Conservation (phyloP, 2,888 invertebrate species). For the Lasioglossum leucozonium region DNA sequence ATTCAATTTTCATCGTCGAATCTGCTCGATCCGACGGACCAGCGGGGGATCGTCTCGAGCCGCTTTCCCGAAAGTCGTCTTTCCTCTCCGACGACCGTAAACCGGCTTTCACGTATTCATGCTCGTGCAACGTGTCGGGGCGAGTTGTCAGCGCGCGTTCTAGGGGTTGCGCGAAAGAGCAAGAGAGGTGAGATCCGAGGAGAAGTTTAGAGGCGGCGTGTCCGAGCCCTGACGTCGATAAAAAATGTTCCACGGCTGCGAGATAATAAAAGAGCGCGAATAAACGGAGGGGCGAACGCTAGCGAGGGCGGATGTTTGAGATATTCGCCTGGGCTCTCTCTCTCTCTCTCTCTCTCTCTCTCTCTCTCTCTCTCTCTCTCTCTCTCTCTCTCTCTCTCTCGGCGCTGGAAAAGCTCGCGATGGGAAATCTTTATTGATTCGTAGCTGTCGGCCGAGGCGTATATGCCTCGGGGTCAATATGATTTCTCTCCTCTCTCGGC, state of each 20-base stretch:
- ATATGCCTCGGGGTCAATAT: conserved; percentile 80
- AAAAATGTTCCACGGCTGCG: conserved; percentile 79
- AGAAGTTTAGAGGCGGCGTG: conserved; percentile 79
- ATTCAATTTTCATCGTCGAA: background rate
- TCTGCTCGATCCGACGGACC: background rate
- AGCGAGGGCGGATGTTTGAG: conserved; percentile 78
- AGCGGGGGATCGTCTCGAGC: background rate
- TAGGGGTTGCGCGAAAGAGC: conserved; percentile 34
- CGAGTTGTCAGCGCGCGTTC: background rate
- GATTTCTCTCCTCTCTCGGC: conserved; percentile 70
- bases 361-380: too few species aligned
- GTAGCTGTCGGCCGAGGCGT: conserved; percentile 76
- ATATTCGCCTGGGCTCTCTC: conserved; percentile 78
- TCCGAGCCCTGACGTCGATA: conserved; percentile 73
- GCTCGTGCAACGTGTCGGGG: conserved; percentile 52
- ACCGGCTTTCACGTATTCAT: conserved; percentile 68
- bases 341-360: too few species aligned
- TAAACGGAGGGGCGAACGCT: conserved; percentile 67
- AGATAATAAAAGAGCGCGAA: conserved; percentile 82
- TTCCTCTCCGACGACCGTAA: conserved; percentile 51
- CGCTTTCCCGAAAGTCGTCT: conserved; percentile 25
- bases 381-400: too few species aligned
- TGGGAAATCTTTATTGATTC: conserved; percentile 84
- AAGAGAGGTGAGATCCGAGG: conserved; percentile 53
- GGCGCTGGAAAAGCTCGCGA: conserved; percentile 73